Conservation (phyloP, 1,140 invertebrate genomes). For the Danaus plexippus region DNA sequence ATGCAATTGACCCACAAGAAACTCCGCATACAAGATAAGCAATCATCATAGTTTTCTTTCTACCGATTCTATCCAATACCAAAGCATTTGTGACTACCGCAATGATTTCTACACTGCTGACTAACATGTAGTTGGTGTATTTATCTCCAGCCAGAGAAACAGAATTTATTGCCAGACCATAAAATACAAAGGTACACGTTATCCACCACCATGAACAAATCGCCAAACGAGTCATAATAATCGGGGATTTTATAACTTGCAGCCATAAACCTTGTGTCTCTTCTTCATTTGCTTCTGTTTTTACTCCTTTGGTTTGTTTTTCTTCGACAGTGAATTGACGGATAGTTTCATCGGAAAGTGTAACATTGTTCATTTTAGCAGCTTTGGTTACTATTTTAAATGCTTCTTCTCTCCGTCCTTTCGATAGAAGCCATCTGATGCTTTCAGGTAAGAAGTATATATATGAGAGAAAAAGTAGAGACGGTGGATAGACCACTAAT, state of each 20-base stretch:
- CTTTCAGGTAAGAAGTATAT: conserved; percentile 57
- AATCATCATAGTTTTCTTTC: conserved; percentile 74
- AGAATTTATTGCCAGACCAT: conserved; percentile 85
- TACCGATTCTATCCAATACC: conserved; percentile 75
- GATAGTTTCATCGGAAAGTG: conserved; percentile 70
- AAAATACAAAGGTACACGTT: conserved; percentile 83
- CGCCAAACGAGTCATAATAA: conserved; percentile 51
- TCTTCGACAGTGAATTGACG: conserved; percentile 42
- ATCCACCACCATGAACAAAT: conserved; percentile 77
- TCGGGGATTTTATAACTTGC: conserved; percentile 51
- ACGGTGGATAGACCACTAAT: conserved; percentile 52
- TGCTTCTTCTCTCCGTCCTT: conserved; percentile 78
- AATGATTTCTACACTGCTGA: conserved; percentile 80
- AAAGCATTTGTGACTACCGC: conserved; percentile 78
- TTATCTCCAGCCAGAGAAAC: conserved; percentile 80
- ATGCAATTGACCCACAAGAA: conserved; percentile 53
- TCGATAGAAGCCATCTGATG: conserved; percentile 80
- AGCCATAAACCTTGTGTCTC: conserved; percentile 38
- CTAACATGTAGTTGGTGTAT: conserved; percentile 80
- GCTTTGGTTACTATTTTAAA: conserved; percentile 74
- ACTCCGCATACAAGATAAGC: conserved; percentile 75
- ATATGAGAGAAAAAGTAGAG: conserved; percentile 50
- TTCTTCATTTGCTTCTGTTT: conserved; percentile 29
- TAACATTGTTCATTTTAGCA: conserved; percentile 78
- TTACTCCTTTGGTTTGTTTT: conserved; percentile 33